Evolutionary conservation across 2,797 vertebrate species (phyloP), one percentile per base, ranked within the genome.

Genomic region (Streptopelia turtur): DNA sequence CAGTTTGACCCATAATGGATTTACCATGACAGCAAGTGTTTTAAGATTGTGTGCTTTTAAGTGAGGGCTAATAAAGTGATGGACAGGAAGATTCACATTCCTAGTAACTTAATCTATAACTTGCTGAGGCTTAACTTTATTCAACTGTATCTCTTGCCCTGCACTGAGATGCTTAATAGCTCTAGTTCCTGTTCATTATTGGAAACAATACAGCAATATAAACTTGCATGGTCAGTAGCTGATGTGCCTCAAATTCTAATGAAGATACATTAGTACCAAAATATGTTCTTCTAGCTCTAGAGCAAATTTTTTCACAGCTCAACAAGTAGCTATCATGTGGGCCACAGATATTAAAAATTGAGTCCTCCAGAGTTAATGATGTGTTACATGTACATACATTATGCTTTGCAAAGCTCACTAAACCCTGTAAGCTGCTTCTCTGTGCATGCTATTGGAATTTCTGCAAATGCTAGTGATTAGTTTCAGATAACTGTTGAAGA

Each of bases 261-360:
- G 45, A 72, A 76, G 56, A 1, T 11, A 37, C 33, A 61, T 24
- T 45, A 81, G 37, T 50, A 31, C 20, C 25, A 50, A 70, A 39
- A 18, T 61, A 14, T 0, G 2, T 2, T 57, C 18, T 50, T 60
- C 17, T n/a, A 33, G 57, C 52, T 85, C 11, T 11, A 83, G 81
- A 49, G 20, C n/a, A 35, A 55, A 83, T 60, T 20, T 64, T 49
- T 16, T 66, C 20, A 37, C 7, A 77, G 50, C 30, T 91, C 33
- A 70, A 30, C 6, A 55, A 63, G 23, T 18, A 59, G 27, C 17
- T 74, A 1, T 80, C 13, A 7, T 28, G 43, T 83, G 69, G 37
- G 9, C 25, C 27, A 43, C 1, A 47, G 5, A 3, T n/a, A 23
- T 0, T 45, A 35, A 30, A 77, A 77, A 31, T 14, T 0, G 28